Percentiles rank a stretch among this genome's conserved stretches.
Evolutionary conservation across 1,140 invertebrate genomes (phyloP).

Genomic region (Leptinotarsa lineolata): DNA sequence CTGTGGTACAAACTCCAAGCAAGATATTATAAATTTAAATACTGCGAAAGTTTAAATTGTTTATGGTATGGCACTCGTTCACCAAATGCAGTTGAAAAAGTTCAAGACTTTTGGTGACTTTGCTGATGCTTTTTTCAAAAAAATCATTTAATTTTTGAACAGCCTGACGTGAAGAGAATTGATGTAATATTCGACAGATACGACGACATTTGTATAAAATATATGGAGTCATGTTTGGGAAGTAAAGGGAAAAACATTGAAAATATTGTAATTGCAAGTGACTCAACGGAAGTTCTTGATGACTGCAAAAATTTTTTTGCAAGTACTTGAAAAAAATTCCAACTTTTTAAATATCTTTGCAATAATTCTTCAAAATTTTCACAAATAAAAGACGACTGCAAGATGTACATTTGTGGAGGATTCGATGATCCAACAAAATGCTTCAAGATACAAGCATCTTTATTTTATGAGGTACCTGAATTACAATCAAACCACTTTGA

Average conservation of each 20-base stretch:
- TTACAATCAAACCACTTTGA: too few species aligned
- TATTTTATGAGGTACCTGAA: too few species aligned
- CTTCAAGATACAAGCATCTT: too few species aligned
- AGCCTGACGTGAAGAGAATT: constrained; percentile 32
- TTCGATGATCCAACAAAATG: too few species aligned
- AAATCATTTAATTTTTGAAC: constrained; percentile 32
- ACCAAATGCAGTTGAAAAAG: constrained; percentile 35
- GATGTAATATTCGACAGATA: constrained; percentile 39
- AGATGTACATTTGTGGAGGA: too few species aligned
- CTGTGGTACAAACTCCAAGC: constrained; percentile 31
- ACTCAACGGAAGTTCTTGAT: too few species aligned
- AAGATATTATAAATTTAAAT: constrained; percentile 32
- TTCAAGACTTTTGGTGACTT: constrained; percentile 39
- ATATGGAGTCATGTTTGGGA: constrained; percentile 33
- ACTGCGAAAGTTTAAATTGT: constrained; percentile 33
- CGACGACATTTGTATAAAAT: constrained; percentile 23
- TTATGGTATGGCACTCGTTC: constrained; percentile 34
- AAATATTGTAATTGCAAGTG: constrained; percentile 23
- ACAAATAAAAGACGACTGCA: too few species aligned
- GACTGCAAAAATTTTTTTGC: too few species aligned
- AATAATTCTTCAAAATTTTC: too few species aligned
- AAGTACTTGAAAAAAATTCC: too few species aligned
- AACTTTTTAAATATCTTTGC: too few species aligned
- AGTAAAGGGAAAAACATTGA: constrained; percentile 37
- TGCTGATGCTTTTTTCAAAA: constrained; percentile 31